Percentiles rank a stretch among this genome's conserved stretches.
Conservation (phyloP, 2,888 invertebrate genomes). For the Pristionchus arcanus region DNA sequence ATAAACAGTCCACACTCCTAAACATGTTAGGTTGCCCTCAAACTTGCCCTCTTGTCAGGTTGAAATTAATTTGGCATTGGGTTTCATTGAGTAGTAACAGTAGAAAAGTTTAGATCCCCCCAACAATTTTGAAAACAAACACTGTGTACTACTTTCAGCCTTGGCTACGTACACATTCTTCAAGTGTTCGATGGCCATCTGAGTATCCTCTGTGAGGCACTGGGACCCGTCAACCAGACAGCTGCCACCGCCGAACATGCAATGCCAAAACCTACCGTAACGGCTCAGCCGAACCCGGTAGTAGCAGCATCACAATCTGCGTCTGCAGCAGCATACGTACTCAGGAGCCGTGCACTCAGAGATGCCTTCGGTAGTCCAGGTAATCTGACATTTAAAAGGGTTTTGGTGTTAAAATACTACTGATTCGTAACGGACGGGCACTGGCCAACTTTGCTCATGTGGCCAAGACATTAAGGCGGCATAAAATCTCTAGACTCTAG, state of each 20-base stretch:
- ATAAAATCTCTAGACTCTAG: not conserved
- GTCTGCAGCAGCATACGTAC: not conserved
- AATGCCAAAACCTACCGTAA: not conserved
- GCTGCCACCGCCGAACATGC: not conserved
- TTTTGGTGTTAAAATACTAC: too few species aligned
- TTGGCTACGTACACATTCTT: slow-evolving; percentile 70
- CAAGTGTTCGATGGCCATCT: slow-evolving; percentile 69
- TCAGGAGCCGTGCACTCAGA: slow-evolving; percentile 38
- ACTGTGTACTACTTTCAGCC: slow-evolving; percentile 57
- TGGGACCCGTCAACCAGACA: not conserved
- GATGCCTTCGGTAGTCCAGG: slow-evolving; percentile 54
- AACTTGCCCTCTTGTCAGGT: not conserved
- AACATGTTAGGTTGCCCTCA: too few species aligned
- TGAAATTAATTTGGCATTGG: not conserved
- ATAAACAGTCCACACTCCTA: too few species aligned
- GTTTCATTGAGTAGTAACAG: too few species aligned
- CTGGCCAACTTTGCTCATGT: too few species aligned
- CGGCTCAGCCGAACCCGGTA: not conserved
- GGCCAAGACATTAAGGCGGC: too few species aligned
- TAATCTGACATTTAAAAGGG: not conserved
- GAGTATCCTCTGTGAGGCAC: slow-evolving; percentile 52
- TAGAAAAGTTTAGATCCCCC: too few species aligned
- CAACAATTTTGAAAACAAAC: too few species aligned
- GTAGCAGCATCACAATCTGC: not conserved
- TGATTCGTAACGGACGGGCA: too few species aligned